phyloP scores from a whole-genome alignment of 2,888 invertebrate genomes.

The Dryadula phaetusa region DNA sequence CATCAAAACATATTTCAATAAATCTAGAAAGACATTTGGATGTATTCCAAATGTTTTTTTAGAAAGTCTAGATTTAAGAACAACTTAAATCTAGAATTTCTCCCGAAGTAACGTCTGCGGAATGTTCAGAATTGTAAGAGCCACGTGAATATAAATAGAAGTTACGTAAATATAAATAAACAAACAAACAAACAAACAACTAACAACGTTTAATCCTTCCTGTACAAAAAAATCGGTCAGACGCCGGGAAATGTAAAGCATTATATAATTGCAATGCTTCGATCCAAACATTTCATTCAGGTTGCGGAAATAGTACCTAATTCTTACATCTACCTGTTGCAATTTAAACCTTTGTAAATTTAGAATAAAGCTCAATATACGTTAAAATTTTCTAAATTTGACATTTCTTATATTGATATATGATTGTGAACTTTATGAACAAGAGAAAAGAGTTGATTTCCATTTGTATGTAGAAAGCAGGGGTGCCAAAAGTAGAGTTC shows the following conservation, averaged over 20 bases:
- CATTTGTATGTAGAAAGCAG: conserved; percentile 12
- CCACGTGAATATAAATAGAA: background rate
- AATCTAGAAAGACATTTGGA: too few species aligned
- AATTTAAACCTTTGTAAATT: background rate
- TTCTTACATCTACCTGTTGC: background rate
- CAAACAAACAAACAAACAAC: conserved; percentile 2
- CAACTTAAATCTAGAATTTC: too few species aligned
- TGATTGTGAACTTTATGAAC: background rate
- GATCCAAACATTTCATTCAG: conserved; percentile 51
- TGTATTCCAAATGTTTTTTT: too few species aligned
- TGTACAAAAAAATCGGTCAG: conserved; percentile 44
- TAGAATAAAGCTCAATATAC: background rate
- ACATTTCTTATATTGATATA: conserved; percentile 23
- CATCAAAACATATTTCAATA: too few species aligned
- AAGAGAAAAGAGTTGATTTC: conserved; percentile 25
- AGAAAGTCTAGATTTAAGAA: too few species aligned
- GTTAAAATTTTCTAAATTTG: background rate
- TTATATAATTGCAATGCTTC: conserved; percentile 52
- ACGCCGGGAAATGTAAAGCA: conserved; percentile 45
- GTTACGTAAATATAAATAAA: background rate
- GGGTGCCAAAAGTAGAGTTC: conserved; percentile 48
- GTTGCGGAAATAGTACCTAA: conserved; percentile 49
- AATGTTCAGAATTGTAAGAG: background rate
- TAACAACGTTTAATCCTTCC: conserved; percentile 34
- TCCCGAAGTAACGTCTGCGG: too few species aligned